These are phyloP conservation scores for Theristicus caerulescens DNA, from an alignment of 2,113 vertebrate species.

Conservation along the genomic window DNA sequence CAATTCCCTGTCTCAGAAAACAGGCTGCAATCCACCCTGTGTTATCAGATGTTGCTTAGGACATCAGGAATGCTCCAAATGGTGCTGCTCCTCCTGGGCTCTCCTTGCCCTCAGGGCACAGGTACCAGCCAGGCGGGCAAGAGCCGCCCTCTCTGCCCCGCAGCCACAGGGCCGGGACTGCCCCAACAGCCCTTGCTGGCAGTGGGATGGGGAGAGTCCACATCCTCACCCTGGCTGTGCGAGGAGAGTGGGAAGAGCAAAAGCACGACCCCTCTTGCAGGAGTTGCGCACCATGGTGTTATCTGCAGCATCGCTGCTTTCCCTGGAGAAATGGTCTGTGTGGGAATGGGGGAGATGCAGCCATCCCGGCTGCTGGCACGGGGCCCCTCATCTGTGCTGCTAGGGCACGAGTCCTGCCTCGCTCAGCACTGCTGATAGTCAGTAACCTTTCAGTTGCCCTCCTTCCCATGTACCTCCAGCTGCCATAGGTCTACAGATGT, in stretches of 20 bases:
- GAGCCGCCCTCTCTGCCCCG: neutral
- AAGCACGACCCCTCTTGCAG: neutral
- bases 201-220: neutral
- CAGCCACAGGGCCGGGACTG: neutral
- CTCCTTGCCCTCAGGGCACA: neutral
- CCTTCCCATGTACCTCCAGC: neutral
- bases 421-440: neutral
- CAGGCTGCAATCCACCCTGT: neutral
- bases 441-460: neutral
- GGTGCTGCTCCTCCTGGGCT: neutral
- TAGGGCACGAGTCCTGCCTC: neutral
- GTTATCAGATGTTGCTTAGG: conserved; percentile 5
- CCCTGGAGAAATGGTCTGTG: neutral
- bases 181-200: neutral
- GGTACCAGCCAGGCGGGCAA: accelerated
- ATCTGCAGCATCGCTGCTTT: neutral
- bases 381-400: neutral
- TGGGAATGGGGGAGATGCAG: neutral
- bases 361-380: neutral
- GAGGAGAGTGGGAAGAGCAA: neutral
- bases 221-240: accelerated
- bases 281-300: accelerated
- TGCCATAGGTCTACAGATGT: neutral
- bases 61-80: neutral
- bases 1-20: neutral